A percentile compares a stretch with the other conserved stretches of the same genome.
phyloP scores from a whole-genome alignment of 2,113 vertebrate species.

The Pelodiscus sinensis region DNA sequence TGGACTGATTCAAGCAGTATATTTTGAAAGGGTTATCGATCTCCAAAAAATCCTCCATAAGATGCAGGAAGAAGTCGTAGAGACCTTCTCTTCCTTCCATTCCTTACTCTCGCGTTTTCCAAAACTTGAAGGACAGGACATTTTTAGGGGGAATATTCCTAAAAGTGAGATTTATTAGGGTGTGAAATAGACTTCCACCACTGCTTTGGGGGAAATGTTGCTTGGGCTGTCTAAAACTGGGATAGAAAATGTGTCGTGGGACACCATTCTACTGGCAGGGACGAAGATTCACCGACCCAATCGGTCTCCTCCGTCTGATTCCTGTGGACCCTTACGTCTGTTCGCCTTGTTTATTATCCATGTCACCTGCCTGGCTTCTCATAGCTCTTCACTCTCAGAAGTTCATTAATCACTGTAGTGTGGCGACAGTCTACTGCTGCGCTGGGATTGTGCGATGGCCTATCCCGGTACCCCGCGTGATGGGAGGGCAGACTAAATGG shows the following conservation, averaged over 20 bases:
- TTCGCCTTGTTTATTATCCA: neutral
- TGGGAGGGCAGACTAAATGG: neutral
- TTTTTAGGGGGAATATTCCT: neutral
- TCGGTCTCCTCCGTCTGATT: neutral
- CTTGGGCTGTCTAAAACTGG: neutral
- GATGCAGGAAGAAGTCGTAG: fast-evolving
- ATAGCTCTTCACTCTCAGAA: neutral
- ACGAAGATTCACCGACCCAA: neutral
- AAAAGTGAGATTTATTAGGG: neutral
- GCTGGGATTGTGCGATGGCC: slow-evolving; percentile 14
- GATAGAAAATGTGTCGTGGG: fast-evolving
- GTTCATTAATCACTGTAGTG: neutral
- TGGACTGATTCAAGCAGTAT: neutral
- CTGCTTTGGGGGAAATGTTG: neutral
- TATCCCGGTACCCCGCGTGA: neutral
- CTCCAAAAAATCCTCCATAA: neutral
- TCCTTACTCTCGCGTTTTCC: neutral
- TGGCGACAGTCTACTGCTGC: neutral
- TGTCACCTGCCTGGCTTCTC: neutral
- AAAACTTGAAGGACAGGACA: neutral
- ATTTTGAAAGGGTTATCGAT: neutral
- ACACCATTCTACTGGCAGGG: neutral
- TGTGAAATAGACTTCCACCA: neutral
- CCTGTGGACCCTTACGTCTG: neutral
- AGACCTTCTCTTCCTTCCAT: neutral